phyloP scores from a whole-genome alignment of 2,888 invertebrate genomes.

The Lasioglossum malachurum region DNA sequence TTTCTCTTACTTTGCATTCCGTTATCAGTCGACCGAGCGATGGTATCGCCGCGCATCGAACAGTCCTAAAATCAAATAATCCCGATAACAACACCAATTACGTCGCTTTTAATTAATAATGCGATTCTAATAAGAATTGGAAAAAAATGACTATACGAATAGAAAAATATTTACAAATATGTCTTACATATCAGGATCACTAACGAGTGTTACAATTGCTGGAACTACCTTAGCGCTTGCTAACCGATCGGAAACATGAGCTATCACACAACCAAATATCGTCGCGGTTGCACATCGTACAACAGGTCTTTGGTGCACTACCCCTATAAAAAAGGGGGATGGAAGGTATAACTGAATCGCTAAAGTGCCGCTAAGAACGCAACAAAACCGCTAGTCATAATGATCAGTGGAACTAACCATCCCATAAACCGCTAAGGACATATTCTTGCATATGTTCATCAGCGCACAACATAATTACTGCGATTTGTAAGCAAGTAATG shows the following conservation, averaged over 20 bases:
- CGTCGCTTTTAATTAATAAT: neutral
- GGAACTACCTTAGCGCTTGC: constrained; percentile 88
- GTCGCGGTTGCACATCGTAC: constrained; percentile 88
- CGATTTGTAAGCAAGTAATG: constrained; percentile 86
- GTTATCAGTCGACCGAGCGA: constrained; percentile 88
- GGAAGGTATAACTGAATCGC: constrained; percentile 19
- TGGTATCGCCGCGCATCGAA: constrained; percentile 88
- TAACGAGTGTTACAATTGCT: constrained; percentile 90
- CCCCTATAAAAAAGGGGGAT: constrained; percentile 83
- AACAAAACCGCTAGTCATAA: constrained; percentile 13
- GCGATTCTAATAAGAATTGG: neutral
- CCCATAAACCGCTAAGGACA: constrained; percentile 89
- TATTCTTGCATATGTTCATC: constrained; percentile 86
- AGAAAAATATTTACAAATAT: constrained; percentile 29
- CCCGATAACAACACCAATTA: neutral
- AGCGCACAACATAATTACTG: constrained; percentile 86
- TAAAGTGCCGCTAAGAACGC: constrained; percentile 21
- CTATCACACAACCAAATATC: constrained; percentile 87
- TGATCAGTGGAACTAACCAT: constrained; percentile 85
- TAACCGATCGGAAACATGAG: constrained; percentile 86
- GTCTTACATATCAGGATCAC: constrained; percentile 89
- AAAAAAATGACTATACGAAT: constrained; percentile 9
- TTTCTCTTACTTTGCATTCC: constrained; percentile 85
- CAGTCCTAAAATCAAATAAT: constrained; percentile 83
- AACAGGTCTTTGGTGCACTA: constrained; percentile 88